Conservation (phyloP, 2,888 invertebrate genomes). For the Leuctra nigra region DNA sequence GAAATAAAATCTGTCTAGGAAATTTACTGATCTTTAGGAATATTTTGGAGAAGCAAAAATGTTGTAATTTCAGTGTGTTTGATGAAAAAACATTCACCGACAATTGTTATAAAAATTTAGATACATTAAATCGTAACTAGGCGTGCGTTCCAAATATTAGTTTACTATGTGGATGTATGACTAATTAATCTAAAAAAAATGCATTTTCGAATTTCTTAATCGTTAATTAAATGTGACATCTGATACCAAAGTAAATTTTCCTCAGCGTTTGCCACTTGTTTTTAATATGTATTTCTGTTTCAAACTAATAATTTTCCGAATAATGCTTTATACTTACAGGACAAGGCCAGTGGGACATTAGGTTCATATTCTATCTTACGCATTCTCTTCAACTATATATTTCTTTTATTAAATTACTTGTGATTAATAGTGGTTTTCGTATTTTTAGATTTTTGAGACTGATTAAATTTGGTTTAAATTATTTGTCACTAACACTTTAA, state of each 20-base stretch:
- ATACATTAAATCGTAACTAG: neutral
- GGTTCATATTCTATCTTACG: neutral
- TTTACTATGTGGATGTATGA: neutral
- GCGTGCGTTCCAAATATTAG: neutral
- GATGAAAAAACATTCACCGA: neutral
- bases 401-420: neutral
- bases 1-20: neutral
- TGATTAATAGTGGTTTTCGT: neutral
- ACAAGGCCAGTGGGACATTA: neutral
- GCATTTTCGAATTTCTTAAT: conserved; percentile 4
- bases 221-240: conserved; percentile 6
- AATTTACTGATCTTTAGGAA: no score
- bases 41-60: neutral
- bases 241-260: conserved; percentile 7
- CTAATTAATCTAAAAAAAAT: neutral
- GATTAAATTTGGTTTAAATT: conserved; percentile 14
- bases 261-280: neutral
- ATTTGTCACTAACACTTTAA: conserved; percentile 14
- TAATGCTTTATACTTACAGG: no score
- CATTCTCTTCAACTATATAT: neutral
- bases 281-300: neutral
- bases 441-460: conserved; percentile 16
- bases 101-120: neutral
- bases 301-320: neutral
- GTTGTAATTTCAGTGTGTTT: neutral